Base-by-base conservation (phyloP, 2,888 invertebrate species). In the Macrostomum cliftonense region DNA sequence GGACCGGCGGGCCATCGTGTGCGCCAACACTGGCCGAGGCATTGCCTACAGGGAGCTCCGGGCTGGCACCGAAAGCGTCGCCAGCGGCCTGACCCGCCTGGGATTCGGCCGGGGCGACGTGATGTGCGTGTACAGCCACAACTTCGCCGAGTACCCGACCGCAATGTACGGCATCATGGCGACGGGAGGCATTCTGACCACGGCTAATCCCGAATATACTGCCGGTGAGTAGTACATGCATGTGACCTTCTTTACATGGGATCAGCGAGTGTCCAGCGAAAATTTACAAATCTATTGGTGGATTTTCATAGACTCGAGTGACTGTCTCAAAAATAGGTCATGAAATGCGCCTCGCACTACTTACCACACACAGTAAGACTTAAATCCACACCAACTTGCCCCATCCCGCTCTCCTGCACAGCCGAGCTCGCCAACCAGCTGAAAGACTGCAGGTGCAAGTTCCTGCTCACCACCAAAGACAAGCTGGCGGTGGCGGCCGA, bases 51-150 rank as follows among this genome's bases (percentile, higher is more conserved):
- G n/a, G n/a, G n/a, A n/a, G n/a, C n/a, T n/a, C n/a, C n/a, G n/a
- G n/a, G n/a, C n/a, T n/a, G n/a, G n/a, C 5, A 39, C 58, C 2
- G 52, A 56, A 5, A 56, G 57, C 39, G 57, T 63, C 9, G 65
- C 61, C 12, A 64, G 64, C 51, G 63, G 57, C 5, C 52, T 67
- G 13, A 57, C 56, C 17, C 54, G 57, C 20, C 48, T 55, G 13
- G 67, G 67, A 1, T 59, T 61, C 49, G 56, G 56, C 43, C 61
- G 63, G 45, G 65, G 67, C 12, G 67, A 69, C 52, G 59, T 64
- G 11, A 50, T 67, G 1, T 59, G 60, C 14, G 49, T 63, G 7
- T 61, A 55, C 54, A 57, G 62, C 42, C 55, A 59, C 28, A 68
- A 68, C 53, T 55, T 57, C 20, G 61, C 66, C 2, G 66, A 68